Evolutionary conservation across 2,797 vertebrate species (phyloP), one percentile per base, ranked within the genome.

Genomic region (Pipistrellus pygmaeus): DNA sequence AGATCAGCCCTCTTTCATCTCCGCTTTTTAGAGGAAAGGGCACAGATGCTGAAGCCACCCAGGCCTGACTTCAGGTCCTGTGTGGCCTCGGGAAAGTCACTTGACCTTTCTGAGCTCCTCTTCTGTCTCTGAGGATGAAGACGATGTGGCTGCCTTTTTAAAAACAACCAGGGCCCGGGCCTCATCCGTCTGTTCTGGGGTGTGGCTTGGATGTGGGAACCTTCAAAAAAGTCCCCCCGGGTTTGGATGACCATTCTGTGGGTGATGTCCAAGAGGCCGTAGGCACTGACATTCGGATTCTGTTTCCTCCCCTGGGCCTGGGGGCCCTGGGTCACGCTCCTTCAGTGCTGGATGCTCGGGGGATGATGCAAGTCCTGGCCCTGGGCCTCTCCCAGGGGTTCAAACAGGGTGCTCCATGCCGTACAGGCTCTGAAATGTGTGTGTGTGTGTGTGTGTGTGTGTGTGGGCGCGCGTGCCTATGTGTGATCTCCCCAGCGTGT

Each of bases 401-500:
- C 8, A 55, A 12, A 32, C 6, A 2, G 1, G 25, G 25, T 15
- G 1, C 1, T 35, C 15, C 62, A 41, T 27, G 38, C 48, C 27
- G 75, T 6, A 25, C 14, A 3, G 4, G 15, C 71, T 88, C 94
- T 95, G 14, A 94, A 25, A 17, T 27, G 7, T 44, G 2, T 80
- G 9, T 32, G 9, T 73, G 3, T 85, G 3, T 44, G 44, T 44
- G 9, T 73, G 3, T 85, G 3, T 91, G 14, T 85, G 44, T 44
- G 44, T 44, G 44, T 9, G 44, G 4, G 38, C 38, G 5, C 38
- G 6, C 38, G 6, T 41, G 6, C 38, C 38, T 41, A 7, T 44
- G 44, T 44, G n/a, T 25, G 27, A 13, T 85, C 69, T 97, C 90
- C 78, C 3, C 41, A 98, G 98, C 0, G 95, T 98, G 57, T 98